Base-by-base conservation (phyloP, 2,888 invertebrate genomes). In the Rhimphoctona megacephalus region DNA sequence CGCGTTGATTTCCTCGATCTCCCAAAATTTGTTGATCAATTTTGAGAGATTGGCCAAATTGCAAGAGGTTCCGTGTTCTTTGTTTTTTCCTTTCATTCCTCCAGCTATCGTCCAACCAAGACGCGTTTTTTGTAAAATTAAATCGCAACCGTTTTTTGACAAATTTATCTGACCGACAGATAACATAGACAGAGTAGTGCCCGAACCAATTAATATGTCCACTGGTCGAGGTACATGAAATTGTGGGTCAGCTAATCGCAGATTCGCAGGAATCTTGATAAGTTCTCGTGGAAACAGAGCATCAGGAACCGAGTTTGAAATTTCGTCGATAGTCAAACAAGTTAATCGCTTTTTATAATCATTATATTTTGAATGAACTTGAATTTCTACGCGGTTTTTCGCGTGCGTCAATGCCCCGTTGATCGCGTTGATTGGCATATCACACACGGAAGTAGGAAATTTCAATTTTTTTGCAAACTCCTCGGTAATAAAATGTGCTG, bases 211-310 rank as follows among this genome's bases (percentile, higher is more conserved):
- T 52, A 87, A 49, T 46, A 46, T 46, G 43, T 46, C 43, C 33
- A 87, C 78, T 52, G 81, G 69, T 64, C 69, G 52, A 74, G 82
- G 82, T 67, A 81, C 11, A 19, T 85, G 73, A 69, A 82, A 85
- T 61, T 72, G 57, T 69, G 82, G 84, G 57, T 84, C 79, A 6
- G 87, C 87, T 19, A 82, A 57, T 81, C 74, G 57, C n/a, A 83
- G 17, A 72, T 79, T 83, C 33, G 46, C 5, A 0, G 76, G 83
- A 46, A 83, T 81, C 52, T 85, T 54, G 17, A 77, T 69, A 7
- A 52, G 61, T 17, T 81, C 77, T 39, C 76, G 69, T 17, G 81
- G 81, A 81, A 81, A 85, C 22, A 76, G 64, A 64, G 36, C 46
- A 70, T 81, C 67, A 36, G 81, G 76, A 46, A 46, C 43, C 14